Percentiles rank a stretch among this genome's conserved stretches.
Evolutionary conservation across 2,113 vertebrate species (phyloP).

Genomic region (Lampris incognitus): DNA sequence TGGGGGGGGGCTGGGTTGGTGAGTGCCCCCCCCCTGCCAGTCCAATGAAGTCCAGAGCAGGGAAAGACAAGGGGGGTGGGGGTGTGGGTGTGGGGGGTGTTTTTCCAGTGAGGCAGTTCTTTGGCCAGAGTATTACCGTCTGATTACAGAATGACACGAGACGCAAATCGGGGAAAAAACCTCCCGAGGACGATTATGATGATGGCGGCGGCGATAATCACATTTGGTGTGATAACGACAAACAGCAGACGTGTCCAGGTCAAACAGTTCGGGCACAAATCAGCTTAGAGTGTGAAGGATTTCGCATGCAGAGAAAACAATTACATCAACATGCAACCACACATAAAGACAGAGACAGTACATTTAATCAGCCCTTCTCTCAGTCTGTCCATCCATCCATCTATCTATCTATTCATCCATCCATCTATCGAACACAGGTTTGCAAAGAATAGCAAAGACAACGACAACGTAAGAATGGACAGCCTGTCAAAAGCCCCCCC

Average conservation of each 20-base stretch:
- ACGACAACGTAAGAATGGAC: background rate
- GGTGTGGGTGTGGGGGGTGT: slow-evolving; percentile 17
- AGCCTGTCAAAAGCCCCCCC: slow-evolving; percentile 11
- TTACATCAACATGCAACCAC: slow-evolving; percentile 23
- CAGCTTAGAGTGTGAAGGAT: slow-evolving; percentile 56
- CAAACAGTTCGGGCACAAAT: slow-evolving; percentile 57
- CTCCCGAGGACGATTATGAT: background rate
- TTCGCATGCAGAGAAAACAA: slow-evolving; percentile 23
- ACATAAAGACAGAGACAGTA: slow-evolving; percentile 13
- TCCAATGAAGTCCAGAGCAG: slow-evolving; percentile 67
- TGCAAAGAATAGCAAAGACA: background rate
- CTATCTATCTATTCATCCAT: background rate
- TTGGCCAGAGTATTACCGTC: slow-evolving; percentile 34
- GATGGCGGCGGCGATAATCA: slow-evolving; percentile 15
- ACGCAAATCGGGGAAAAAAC: slow-evolving; percentile 37
- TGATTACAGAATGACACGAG: slow-evolving; percentile 44
- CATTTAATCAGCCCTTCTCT: background rate
- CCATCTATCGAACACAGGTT: background rate
- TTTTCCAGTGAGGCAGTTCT: slow-evolving; percentile 44
- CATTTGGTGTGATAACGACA: slow-evolving; percentile 18
- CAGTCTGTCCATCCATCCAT: background rate
- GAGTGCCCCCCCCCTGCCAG: slow-evolving; percentile 15
- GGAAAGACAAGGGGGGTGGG: slow-evolving; percentile 54
- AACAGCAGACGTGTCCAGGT: slow-evolving; percentile 33
- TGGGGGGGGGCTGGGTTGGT: slow-evolving; percentile 31